phyloP scores from a whole-genome alignment of 2,888 invertebrate species.

The Scaeva pyrastri region DNA sequence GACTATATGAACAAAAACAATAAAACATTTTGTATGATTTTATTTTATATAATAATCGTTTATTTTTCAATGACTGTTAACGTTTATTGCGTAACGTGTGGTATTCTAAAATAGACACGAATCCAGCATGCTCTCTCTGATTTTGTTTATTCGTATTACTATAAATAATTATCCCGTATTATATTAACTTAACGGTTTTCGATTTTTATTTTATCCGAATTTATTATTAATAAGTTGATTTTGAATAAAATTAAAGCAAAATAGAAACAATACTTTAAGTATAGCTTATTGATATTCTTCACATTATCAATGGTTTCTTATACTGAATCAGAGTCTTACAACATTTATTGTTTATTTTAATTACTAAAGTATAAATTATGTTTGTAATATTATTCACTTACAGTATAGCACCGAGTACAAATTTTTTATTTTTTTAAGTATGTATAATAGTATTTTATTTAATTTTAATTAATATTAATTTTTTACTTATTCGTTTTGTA shows the following conservation, averaged over 20 bases:
- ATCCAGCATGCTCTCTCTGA: slow-evolving; percentile 68
- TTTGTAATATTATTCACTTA: slow-evolving; percentile 77
- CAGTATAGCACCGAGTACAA: slow-evolving; percentile 84
- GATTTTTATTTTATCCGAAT: slow-evolving; percentile 38
- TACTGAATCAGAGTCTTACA: slow-evolving; percentile 74
- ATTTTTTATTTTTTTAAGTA: slow-evolving; percentile 78
- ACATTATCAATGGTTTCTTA: slow-evolving; percentile 62
- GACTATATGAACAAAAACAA: neutral
- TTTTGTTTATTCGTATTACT: slow-evolving; percentile 38
- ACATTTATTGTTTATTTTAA: slow-evolving; percentile 65
- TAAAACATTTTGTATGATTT: neutral
- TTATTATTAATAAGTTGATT: slow-evolving; percentile 44
- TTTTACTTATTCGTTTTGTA: slow-evolving; percentile 76
- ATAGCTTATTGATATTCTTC: slow-evolving; percentile 55
- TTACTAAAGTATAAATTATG: slow-evolving; percentile 74
- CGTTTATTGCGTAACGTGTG: slow-evolving; percentile 74
- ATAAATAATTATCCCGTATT: slow-evolving; percentile 45
- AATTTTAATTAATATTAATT: slow-evolving; percentile 67
- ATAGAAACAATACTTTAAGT: slow-evolving; percentile 71
- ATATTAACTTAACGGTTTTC: slow-evolving; percentile 35
- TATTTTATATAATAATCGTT: slow-evolving; percentile 71
- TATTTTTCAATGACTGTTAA: slow-evolving; percentile 74
- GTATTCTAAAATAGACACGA: slow-evolving; percentile 75
- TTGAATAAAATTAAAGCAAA: slow-evolving; percentile 63
- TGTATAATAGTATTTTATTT: slow-evolving; percentile 77